phyloP scores from a whole-genome alignment of 2,113 vertebrate species.

The Amphiprion percula region DNA sequence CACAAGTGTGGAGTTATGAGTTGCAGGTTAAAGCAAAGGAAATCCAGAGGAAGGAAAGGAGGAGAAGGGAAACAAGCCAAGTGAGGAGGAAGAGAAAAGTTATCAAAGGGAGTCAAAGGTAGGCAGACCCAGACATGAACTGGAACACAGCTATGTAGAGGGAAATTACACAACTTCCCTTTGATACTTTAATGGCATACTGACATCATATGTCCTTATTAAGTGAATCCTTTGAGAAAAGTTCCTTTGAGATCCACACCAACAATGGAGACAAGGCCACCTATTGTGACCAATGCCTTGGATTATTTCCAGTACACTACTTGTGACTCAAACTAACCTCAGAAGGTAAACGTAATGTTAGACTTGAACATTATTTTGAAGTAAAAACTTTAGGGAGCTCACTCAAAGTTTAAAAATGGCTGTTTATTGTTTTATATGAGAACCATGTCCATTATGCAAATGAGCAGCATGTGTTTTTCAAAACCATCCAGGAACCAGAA shows the following conservation, averaged over 20 bases:
- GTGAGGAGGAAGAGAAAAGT: slow-evolving; percentile 13
- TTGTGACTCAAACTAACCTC: slow-evolving; percentile 1
- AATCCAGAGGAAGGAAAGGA: slow-evolving; percentile 39
- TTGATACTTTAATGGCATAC: background rate
- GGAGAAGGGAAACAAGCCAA: slow-evolving; percentile 33
- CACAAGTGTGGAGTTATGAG: background rate
- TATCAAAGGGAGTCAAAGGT: slow-evolving; percentile 1
- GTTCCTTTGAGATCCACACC: slow-evolving; percentile 14
- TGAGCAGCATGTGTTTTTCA: background rate
- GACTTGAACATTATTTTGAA: background rate
- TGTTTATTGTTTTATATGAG: background rate
- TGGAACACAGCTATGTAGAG: background rate
- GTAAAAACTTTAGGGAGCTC: no score
- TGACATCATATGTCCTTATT: slow-evolving; percentile 28
- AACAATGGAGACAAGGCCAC: slow-evolving; percentile 40
- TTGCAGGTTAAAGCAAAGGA: slow-evolving; percentile 19
- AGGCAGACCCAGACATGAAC: slow-evolving; percentile 16
- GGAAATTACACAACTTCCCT: slow-evolving; percentile 43
- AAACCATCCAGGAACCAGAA: background rate
- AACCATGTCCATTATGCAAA: background rate
- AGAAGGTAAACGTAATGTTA: background rate
- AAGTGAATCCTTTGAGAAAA: slow-evolving; percentile 4
- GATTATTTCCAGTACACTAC: background rate
- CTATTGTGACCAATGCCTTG: background rate
- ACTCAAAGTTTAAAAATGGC: no score